Evolutionary conservation across 1,140 invertebrate genomes (phyloP), one percentile per base, ranked within the genome.

Genomic region (Tenebrio molitor): DNA sequence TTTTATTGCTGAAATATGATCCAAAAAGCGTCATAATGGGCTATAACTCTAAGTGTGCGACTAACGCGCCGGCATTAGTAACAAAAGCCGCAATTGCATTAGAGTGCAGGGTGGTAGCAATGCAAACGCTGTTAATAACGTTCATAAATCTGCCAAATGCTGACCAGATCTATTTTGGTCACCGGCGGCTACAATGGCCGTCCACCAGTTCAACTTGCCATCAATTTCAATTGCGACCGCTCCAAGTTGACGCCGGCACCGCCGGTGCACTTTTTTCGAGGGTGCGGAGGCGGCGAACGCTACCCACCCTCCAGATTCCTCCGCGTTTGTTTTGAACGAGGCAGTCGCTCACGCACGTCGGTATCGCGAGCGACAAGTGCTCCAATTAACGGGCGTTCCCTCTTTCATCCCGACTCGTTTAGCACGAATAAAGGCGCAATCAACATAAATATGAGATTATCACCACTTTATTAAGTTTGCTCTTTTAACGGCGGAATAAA

Each of bases 31-130:
- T 67, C 64, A 73, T 73, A 73, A 73, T 66, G 71, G 65, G 53
- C 65, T 23, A 58, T 58, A 78, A 78, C 74, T 76, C 75, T 72
- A 74, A 76, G 73, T 74, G 72, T 74, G 74, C 73, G 72, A 69
- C 69, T 68, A 74, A 70, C 64, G 53, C 71, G 76, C 72, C 44
- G 65, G 74, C 77, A 77, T 78, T 78, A 75, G 76, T 76, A 74
- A 75, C 76, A 75, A 78, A 74, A 72, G 70, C 77, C 75, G 74
- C 76, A 74, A 74, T 76, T 76, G 72, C 77, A 77, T 77, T 73
- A 72, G 71, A 72, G 71, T 74, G 72, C 73, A 71, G 39, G 70
- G 68, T 58, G 70, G 68, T 58, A 71, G 74, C 72, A 78, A 76
- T 71, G 74, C 74, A 62, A 76, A 67, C 72, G 73, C 69, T 67